A percentile compares a stretch with the other conserved stretches of the same genome.
phyloP scores from a whole-genome alignment of 2,888 invertebrate species.

The Caenorhabditis virilis region DNA sequence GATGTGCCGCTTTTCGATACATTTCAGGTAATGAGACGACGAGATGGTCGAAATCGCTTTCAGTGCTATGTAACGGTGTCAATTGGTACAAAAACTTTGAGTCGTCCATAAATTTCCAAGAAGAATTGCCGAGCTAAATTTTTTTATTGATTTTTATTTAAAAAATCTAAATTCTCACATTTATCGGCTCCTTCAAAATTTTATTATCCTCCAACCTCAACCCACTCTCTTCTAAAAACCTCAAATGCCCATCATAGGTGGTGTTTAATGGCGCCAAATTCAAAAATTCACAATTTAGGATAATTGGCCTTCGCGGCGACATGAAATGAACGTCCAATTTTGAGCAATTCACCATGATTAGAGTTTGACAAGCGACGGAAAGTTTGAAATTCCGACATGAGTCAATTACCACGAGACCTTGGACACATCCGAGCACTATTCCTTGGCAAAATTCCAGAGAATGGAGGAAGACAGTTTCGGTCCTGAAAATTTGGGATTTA shows the following conservation, averaged over 20 bases:
- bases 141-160: background rate
- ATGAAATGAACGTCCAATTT: conserved; percentile 18
- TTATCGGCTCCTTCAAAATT: conserved; percentile 24
- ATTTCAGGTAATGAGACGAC: conserved; percentile 16
- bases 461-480: conserved; percentile 28
- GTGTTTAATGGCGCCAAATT: conserved; percentile 29
- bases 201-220: conserved; percentile 12
- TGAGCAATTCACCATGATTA: conserved; percentile 18
- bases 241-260: conserved; percentile 13
- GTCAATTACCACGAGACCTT: conserved; percentile 15
- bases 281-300: conserved; percentile 8
- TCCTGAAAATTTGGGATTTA: conserved; percentile 6
- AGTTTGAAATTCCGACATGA: conserved; percentile 8
- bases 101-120: conserved; percentile 28
- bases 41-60: conserved; percentile 16
- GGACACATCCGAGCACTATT: conserved; percentile 24
- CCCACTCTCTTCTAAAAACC: conserved; percentile 16
- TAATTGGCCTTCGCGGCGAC: conserved; percentile 11
- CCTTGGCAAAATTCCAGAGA: conserved; percentile 17
- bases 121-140: conserved; percentile 17
- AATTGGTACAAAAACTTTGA: conserved; percentile 24
- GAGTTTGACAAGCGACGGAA: conserved; percentile 10
- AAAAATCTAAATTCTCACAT: conserved; percentile 10
- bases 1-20: conserved; percentile 18
- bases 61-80: conserved; percentile 12